phyloP scores from a whole-genome alignment of 2,113 vertebrate genomes.

The Notarius lentiginosus region DNA sequence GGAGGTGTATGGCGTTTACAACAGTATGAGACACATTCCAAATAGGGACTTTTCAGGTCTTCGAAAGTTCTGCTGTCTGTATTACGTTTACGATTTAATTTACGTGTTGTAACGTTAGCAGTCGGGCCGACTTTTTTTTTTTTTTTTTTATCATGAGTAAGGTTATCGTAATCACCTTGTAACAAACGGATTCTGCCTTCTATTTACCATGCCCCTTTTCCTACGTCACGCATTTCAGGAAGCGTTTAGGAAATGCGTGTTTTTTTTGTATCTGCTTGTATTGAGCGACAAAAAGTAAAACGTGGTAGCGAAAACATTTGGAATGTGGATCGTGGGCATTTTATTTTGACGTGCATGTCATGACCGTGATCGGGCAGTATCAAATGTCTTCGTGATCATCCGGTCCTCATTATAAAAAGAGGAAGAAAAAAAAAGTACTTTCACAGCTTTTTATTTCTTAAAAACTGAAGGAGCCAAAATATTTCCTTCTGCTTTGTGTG shows the following conservation, averaged over 20 bases:
- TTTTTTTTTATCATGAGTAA: neutral
- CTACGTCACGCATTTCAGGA: neutral
- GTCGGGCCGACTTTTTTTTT: neutral
- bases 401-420: neutral
- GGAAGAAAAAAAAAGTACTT: neutral
- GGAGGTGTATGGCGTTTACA: too few species aligned
- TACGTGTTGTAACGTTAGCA: neutral
- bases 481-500: neutral
- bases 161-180: neutral
- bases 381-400: neutral
- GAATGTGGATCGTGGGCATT: neutral
- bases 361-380: neutral
- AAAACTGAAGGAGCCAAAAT: neutral
- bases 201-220: neutral
- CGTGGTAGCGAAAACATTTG: neutral
- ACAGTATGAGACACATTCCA: neutral
- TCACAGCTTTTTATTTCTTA: neutral
- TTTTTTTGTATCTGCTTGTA: neutral
- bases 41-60: neutral
- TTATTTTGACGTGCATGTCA: too few species aligned
- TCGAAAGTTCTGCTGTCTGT: neutral
- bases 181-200: neutral
- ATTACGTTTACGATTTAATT: neutral
- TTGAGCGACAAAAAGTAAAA: neutral
- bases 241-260: neutral